Evolutionary conservation across 2,888 invertebrate genomes (phyloP).

Genomic region (Euspilapteryx auroguttella): DNA sequence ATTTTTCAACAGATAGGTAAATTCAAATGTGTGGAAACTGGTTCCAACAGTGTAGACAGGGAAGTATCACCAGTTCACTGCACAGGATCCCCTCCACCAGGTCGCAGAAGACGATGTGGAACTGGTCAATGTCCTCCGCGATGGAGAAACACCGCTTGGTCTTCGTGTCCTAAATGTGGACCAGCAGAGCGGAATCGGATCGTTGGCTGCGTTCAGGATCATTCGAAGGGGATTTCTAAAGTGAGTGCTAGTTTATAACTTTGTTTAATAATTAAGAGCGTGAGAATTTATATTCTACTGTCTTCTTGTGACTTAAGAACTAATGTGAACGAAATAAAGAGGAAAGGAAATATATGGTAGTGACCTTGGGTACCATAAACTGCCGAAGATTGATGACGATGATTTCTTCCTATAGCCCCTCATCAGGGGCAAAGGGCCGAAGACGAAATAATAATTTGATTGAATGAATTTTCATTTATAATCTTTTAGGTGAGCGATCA

Average conservation of each 20-base stretch:
- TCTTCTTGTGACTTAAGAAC: too few species aligned
- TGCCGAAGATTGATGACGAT: too few species aligned
- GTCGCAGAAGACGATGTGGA: conserved; percentile 67
- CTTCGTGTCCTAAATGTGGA: conserved; percentile 77
- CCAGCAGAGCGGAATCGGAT: conserved; percentile 72
- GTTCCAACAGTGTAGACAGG: conserved; percentile 62
- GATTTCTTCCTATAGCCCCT: too few species aligned
- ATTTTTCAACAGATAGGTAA: conserved; percentile 70
- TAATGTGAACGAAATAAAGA: too few species aligned
- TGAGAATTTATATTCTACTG: too few species aligned
- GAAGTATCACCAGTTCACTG: conserved; percentile 53
- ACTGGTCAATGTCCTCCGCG: conserved; percentile 79
- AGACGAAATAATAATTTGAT: background rate
- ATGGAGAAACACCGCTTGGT: conserved; percentile 81
- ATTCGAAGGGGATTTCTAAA: conserved; percentile 45
- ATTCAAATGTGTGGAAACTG: conserved; percentile 70
- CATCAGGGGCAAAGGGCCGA: background rate
- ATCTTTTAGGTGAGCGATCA: conserved; percentile 33
- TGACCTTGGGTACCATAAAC: too few species aligned
- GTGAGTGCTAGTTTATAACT: conserved; percentile 18
- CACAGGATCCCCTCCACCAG: conserved; percentile 63
- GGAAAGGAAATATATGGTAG: too few species aligned
- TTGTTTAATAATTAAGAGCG: too few species aligned
- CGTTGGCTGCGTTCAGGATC: conserved; percentile 71
- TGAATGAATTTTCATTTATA: background rate